Conservation (phyloP, 2,113 vertebrate genomes). For the Oxyura jamaicensis region DNA sequence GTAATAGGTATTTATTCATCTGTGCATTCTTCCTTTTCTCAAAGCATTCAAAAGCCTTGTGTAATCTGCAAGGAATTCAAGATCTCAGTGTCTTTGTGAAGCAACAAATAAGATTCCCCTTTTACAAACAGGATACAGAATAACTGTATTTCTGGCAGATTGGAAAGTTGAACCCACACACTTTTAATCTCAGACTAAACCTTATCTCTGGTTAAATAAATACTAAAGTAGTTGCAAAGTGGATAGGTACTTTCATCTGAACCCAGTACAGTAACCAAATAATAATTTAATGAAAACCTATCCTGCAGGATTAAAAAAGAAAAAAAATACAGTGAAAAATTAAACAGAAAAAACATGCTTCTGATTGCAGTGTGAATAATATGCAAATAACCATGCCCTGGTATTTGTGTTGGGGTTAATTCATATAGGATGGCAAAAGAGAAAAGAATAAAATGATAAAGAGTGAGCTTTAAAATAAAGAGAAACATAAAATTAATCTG, state of each 20-base stretch:
- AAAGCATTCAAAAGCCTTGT: background rate
- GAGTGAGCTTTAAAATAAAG: background rate
- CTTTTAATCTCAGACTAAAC: background rate
- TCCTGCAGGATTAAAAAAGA: background rate
- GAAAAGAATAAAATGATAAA: background rate
- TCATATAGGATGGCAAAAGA: background rate
- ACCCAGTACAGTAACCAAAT: background rate
- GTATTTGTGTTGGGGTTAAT: background rate
- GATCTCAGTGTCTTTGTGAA: background rate
- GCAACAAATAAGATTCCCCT: background rate
- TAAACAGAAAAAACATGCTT: background rate
- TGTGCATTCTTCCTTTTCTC: background rate
- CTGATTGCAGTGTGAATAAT: background rate
- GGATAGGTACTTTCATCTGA: background rate
- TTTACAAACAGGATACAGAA: background rate
- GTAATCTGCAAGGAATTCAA: background rate
- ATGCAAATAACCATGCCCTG: background rate
- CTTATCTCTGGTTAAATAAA: background rate
- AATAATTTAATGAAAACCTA: background rate
- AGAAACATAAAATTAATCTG: background rate
- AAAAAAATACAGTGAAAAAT: background rate
- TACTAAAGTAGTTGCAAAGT: background rate
- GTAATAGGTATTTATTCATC: background rate
- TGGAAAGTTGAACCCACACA: background rate
- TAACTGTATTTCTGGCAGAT: background rate